Conservation (phyloP, 2,888 invertebrate genomes). For the Agriopis marginaria region DNA sequence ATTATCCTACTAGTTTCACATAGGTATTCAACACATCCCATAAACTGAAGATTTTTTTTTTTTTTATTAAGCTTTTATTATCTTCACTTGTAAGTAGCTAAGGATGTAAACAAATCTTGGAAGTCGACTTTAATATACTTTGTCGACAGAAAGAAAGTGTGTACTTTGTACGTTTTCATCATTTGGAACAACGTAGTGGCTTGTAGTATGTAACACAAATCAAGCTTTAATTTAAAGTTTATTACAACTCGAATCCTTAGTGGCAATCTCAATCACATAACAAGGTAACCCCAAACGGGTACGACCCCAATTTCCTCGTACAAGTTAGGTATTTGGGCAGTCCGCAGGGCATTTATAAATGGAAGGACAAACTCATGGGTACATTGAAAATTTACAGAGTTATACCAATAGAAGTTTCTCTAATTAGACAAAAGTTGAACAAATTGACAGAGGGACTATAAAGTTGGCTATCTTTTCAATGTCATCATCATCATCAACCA, state of each 20-base stretch:
- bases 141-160: too few relatives aligned
- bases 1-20: too few relatives aligned
- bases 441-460: slow-evolving; percentile 11
- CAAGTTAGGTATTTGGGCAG: slow-evolving; percentile 77
- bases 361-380: slow-evolving; percentile 73
- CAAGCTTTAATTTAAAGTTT: slow-evolving; percentile 50
- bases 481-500: too few relatives aligned
- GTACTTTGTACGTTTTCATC: neutral
- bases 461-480: neutral
- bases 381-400: slow-evolving; percentile 72
- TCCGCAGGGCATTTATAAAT: slow-evolving; percentile 79
- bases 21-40: too few relatives aligned
- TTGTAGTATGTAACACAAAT: slow-evolving; percentile 47
- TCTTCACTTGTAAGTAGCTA: too few relatives aligned
- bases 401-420: slow-evolving; percentile 27
- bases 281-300: slow-evolving; percentile 73
- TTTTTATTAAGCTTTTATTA: too few relatives aligned
- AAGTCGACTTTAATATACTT: too few relatives aligned
- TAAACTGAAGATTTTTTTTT: too few relatives aligned
- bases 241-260: slow-evolving; percentile 55
- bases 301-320: slow-evolving; percentile 81
- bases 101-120: neutral
- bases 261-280: slow-evolving; percentile 78
- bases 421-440: slow-evolving; percentile 28
- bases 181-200: neutral